Evolutionary conservation across 2,888 invertebrate species (phyloP).

Genomic region (Eristalis pertinax): DNA sequence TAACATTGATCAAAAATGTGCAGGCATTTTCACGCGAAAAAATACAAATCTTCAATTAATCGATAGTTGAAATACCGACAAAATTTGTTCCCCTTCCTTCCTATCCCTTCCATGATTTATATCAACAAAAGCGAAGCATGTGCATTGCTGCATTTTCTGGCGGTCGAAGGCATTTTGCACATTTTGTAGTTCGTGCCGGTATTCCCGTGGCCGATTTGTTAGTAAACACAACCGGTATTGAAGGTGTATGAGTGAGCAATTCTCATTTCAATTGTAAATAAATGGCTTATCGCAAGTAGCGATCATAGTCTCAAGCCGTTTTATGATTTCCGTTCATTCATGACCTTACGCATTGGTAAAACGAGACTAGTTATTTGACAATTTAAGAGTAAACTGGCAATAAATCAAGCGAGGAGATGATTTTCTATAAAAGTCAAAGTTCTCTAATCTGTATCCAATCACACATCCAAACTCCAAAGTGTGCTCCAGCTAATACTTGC

Average conservation of each 20-base stretch:
- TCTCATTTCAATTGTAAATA: not conserved
- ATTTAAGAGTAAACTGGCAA: not conserved
- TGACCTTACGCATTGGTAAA: not conserved
- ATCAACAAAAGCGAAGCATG: not conserved
- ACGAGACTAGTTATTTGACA: not conserved
- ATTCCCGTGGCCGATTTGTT: not conserved
- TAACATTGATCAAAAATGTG: not conserved
- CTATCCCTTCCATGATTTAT: not conserved
- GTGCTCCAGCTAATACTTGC: not conserved
- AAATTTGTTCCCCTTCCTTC: not conserved
- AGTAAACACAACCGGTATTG: not conserved
- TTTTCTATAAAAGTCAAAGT: not conserved
- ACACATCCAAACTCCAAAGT: not conserved
- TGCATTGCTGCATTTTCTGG: not conserved
- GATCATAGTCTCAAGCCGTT: not conserved
- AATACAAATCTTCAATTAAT: not conserved
- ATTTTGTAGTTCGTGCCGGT: not conserved
- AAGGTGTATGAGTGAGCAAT: not conserved
- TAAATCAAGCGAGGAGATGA: not conserved
- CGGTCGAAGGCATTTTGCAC: not conserved
- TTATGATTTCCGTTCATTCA: not conserved
- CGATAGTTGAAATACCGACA: not conserved
- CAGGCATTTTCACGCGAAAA: not conserved
- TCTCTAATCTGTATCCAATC: not conserved
- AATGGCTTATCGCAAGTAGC: not conserved